These are phyloP conservation scores for Papilio dardanus DNA, from an alignment of 1,140 invertebrate species.

Conservation along the genomic window DNA sequence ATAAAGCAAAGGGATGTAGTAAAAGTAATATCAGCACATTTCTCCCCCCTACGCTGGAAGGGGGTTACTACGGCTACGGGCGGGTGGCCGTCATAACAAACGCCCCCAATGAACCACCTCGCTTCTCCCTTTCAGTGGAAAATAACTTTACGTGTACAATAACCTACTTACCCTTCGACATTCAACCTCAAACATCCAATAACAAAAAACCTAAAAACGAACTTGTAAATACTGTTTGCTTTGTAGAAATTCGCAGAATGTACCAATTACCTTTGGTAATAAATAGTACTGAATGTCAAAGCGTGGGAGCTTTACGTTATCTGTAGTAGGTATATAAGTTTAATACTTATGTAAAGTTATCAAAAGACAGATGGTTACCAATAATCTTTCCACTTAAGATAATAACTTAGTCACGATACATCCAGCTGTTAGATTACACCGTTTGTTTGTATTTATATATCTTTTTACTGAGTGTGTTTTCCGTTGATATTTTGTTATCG, in stretches of 20 bases:
- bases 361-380: background rate
- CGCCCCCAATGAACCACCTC: background rate
- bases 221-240: too few species aligned
- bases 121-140: background rate
- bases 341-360: background rate
- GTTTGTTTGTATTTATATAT: background rate
- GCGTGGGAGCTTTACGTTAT: background rate
- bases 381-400: slow-evolving; percentile 16
- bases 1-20: too few species aligned
- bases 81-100: slow-evolving; percentile 1
- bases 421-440: slow-evolving; percentile 6
- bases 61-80: background rate
- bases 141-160: background rate
- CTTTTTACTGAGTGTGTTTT: background rate
- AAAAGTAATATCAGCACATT: background rate
- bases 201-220: too few species aligned
- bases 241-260: background rate
- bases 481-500: background rate
- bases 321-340: background rate
- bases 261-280: background rate
- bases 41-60: background rate
- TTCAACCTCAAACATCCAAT: background rate
- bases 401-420: background rate
- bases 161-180: background rate
- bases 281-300: background rate